phyloP scores from a whole-genome alignment of 1,140 invertebrate species.

The Penaeus japonicus region DNA sequence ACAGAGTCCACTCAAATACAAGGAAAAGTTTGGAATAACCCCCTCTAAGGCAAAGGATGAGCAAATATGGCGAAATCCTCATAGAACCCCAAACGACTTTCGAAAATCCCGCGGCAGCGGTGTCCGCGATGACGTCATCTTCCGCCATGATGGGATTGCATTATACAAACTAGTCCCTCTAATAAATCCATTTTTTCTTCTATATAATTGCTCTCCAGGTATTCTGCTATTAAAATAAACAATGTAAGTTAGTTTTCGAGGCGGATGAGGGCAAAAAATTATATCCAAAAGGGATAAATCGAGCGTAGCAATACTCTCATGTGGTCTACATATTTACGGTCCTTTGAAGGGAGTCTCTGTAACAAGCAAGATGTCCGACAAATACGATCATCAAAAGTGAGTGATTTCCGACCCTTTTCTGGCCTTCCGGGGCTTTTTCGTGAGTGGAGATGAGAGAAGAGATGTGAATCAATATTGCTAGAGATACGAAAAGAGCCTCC shows the following conservation, averaged over 20 bases:
- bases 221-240: neutral
- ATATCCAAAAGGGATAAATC: too few relatives aligned
- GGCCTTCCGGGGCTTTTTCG: too few relatives aligned
- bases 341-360: slow-evolving; percentile 34
- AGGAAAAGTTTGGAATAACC: too few relatives aligned
- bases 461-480: too few relatives aligned
- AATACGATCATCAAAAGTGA: slow-evolving; percentile 39
- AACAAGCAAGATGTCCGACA: slow-evolving; percentile 32
- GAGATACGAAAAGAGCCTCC: too few relatives aligned
- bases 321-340: neutral
- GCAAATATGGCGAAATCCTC: too few relatives aligned
- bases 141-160: slow-evolving; percentile 36
- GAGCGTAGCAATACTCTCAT: neutral
- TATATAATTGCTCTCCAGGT: too few relatives aligned
- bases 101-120: neutral
- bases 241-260: neutral
- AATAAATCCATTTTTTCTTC: neutral
- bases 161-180: slow-evolving; percentile 32
- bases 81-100: neutral
- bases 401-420: neutral
- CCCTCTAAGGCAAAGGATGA: too few relatives aligned
- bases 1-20: too few relatives aligned
- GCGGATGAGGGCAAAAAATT: too few relatives aligned
- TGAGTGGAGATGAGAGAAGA: too few relatives aligned
- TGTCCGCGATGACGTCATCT: slow-evolving; percentile 7